Evolutionary conservation across 1,140 invertebrate genomes (phyloP).

Genomic region (Eurosta solidaginis): DNA sequence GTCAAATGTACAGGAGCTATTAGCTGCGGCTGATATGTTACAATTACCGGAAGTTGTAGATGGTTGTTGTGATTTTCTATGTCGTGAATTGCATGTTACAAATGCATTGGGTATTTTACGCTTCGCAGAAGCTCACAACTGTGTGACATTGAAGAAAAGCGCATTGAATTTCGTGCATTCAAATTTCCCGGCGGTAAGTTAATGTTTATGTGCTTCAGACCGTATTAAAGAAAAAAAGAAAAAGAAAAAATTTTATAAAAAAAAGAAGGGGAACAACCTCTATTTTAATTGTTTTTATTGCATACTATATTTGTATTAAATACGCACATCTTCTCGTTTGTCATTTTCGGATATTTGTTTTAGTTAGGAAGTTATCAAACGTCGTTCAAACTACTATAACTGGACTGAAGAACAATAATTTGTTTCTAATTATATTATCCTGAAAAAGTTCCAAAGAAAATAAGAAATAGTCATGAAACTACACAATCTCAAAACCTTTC

Average conservation of each 20-base stretch:
- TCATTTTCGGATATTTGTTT: too few relatives aligned
- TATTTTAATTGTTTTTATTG: too few relatives aligned
- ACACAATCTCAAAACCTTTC: too few relatives aligned
- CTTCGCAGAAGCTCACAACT: conserved; percentile 92
- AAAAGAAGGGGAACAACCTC: too few relatives aligned
- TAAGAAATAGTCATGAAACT: too few relatives aligned
- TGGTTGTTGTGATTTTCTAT: conserved; percentile 86
- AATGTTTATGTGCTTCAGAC: not conserved
- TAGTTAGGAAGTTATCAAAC: too few relatives aligned
- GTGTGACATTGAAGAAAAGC: conserved; percentile 76
- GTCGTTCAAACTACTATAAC: too few relatives aligned
- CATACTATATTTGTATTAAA: too few relatives aligned
- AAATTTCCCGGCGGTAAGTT: conserved; percentile 81
- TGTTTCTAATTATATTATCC: too few relatives aligned
- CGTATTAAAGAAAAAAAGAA: not conserved
- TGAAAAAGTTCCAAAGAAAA: too few relatives aligned
- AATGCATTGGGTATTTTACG: conserved; percentile 89
- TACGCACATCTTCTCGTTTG: too few relatives aligned
- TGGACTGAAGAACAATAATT: too few relatives aligned
- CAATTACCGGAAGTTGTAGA: conserved; percentile 84
- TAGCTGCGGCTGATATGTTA: conserved; percentile 91
- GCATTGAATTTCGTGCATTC: conserved; percentile 84
- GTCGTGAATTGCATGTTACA: conserved; percentile 83
- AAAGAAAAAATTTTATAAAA: not conserved
- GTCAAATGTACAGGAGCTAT: conserved; percentile 86